Base-by-base conservation (phyloP, 2,113 vertebrate species). In the Trichechus manatus region DNA sequence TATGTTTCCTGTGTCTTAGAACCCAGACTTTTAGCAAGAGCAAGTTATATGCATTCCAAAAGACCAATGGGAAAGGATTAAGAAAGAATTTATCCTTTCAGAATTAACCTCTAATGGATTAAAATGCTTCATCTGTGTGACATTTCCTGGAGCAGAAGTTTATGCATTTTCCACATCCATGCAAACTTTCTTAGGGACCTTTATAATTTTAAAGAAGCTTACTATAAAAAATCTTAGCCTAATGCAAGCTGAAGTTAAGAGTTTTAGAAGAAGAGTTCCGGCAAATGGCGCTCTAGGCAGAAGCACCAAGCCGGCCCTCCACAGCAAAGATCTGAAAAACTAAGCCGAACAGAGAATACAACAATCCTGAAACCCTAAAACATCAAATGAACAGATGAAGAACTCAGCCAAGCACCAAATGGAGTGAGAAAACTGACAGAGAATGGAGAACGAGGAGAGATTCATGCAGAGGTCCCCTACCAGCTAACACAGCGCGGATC, bases 31-130 rank as follows among this genome's bases (percentile, higher is more conserved):
- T 63, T 89, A 53, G 82, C n/a, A 85, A 66, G 66, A 81, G 61
- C 23, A 92, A 86, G 31, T 82, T 47, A 93, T 89, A 82, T 64
- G 87, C 70, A 89, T 96, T 93, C 39, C n/a, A 79, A 66, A 93
- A 96, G 59, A 36, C 59, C 31, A 79, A n/a, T 39, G 39, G 39
- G 39, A 94, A 82, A 83, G 33, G 61, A 96, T 74, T 82, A 50
- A 92, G 79, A 92, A n/a, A 87, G 44, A 77, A 79, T 70, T 66
- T 96, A 74, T 74, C 27, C 63, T 88, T 93, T 91, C 17, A 47
- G 0, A 36, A 15, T 78, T 91, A 91, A 79, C 61, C 86, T 44
- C 50, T 84, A 59, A 50, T 87, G 11, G 61, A 66, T 82, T 93
- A 42, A 78, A 94, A 27, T 92, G 63, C 66, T 93, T 85, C 42